Evolutionary conservation across 2,888 invertebrate species (phyloP), one percentile per base, ranked within the genome.

Genomic region (Zaprionus bogoriensis): DNA sequence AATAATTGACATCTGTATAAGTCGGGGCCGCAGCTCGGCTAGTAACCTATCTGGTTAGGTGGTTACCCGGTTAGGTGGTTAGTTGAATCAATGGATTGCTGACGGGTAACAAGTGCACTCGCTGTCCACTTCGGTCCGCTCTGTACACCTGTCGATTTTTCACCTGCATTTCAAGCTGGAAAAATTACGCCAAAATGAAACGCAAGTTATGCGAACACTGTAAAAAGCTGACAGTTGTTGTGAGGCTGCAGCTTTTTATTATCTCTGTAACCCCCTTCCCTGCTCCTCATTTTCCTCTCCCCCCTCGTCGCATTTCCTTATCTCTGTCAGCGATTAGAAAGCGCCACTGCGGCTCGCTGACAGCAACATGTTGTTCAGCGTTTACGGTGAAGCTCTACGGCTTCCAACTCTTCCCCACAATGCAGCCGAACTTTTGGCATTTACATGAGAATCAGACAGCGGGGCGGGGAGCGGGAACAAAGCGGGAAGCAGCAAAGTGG

Each of bases 1-100:
- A 84, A 82, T 82, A 82, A 82, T 87, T 82, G 82, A 82, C 82
- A 82, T 71, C 85, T 82, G 87, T 82, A 82, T 87, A 87, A 81
- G n/a, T n/a, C n/a, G n/a, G n/a, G n/a, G n/a, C n/a, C n/a, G n/a
- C n/a, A n/a, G n/a, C n/a, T n/a, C n/a, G n/a, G n/a, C n/a, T n/a
- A n/a, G n/a, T n/a, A 36, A 36, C 14, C 14, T 12, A 36, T 36
- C 17, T 70, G 46, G 23, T 46, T 51, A 63, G 62, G 17, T 58
- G 45, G 46, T 58, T 50, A 61, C 32, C 47, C 51, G 72, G 50
- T 60, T 55, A 30, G 30, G 30, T 30, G 30, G 14, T 23, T 38
- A 51, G 60, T 27, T 48, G 46, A 7, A 42, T 50, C 53, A 46
- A 48, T 65, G 48, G 44, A 19, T 48, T 38, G 57, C 32, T 41